Evolutionary conservation across 2,797 vertebrate species (phyloP).

Genomic region (Erpetoichthys calabaricus): DNA sequence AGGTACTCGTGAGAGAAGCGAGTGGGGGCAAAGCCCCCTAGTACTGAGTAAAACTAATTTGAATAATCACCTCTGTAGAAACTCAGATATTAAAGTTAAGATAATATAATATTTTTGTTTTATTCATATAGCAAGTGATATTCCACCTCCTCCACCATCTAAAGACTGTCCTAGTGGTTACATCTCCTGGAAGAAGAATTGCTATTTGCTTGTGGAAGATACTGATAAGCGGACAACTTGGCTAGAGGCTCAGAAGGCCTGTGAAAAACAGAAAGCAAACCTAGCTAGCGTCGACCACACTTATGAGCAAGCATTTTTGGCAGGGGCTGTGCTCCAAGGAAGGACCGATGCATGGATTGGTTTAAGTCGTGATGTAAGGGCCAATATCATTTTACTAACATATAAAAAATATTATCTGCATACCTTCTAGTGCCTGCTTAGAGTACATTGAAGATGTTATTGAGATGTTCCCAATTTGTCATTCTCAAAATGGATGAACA

Average conservation of each 20-base stretch:
- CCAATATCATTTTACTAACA: not conserved
- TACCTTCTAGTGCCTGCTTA: too few species aligned
- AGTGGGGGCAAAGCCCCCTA: too few species aligned
- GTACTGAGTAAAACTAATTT: too few species aligned
- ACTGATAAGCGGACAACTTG: slow-evolving; percentile 27
- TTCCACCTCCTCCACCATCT: slow-evolving; percentile 35
- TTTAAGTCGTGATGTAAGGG: slow-evolving; percentile 38
- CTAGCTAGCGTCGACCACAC: slow-evolving; percentile 58
- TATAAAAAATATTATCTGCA: not conserved
- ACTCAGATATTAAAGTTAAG: too few species aligned
- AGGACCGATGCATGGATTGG: slow-evolving; percentile 52
- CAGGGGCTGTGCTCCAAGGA: slow-evolving; percentile 41
- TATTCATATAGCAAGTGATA: slow-evolving; percentile 33
- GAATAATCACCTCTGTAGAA: too few species aligned
- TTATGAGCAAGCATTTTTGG: slow-evolving; percentile 60
- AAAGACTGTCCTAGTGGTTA: slow-evolving; percentile 41
- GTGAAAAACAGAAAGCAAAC: slow-evolving; percentile 33
- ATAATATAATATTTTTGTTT: not conserved
- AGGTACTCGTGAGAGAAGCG: too few species aligned
- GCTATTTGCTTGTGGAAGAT: slow-evolving; percentile 49
- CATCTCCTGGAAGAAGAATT: slow-evolving; percentile 52
- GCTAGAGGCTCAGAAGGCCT: slow-evolving; percentile 38
- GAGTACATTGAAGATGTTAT: too few species aligned
- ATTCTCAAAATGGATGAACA: too few species aligned
- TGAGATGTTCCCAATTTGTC: too few species aligned